A percentile compares a stretch with the other conserved stretches of the same genome.
These are phyloP conservation scores for Mya arenaria DNA, from an alignment of 1,140 invertebrate genomes.

Conservation along the genomic window DNA sequence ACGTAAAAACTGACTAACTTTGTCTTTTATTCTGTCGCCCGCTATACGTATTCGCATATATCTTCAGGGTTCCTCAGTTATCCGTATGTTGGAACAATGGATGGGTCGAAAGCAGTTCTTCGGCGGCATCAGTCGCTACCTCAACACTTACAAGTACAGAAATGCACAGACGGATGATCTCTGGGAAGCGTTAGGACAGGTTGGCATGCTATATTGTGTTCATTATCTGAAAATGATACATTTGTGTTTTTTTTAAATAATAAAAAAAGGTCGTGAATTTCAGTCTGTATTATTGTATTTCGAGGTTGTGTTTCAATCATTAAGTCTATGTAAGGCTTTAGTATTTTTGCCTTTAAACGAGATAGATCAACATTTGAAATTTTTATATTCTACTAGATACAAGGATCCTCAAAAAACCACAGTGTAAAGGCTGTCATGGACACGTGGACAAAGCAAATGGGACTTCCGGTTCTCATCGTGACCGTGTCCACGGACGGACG, in stretches of 20 bases:
- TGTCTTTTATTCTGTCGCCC: no score
- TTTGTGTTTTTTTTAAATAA: no score
- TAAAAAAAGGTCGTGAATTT: no score
- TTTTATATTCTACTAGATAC: no score
- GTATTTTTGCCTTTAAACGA: neutral
- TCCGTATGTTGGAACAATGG: conserved; percentile 82
- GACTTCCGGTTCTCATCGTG: conserved; percentile 71
- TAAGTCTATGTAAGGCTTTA: neutral
- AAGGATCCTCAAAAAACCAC: no score
- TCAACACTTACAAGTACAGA: conserved; percentile 67
- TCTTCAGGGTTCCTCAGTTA: conserved; percentile 88
- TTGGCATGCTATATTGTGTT: no score
- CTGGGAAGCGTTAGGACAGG: conserved; percentile 82
- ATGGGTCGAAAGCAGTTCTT: conserved; percentile 72
- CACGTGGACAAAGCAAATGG: conserved; percentile 78
- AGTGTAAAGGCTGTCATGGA: conserved; percentile 77
- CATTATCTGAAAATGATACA: no score
- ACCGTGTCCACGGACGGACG: conserved; percentile 32
- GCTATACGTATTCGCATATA: no score
- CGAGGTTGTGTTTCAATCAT: no score
- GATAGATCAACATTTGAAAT: conserved; percentile 48
- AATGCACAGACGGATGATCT: conserved; percentile 75
- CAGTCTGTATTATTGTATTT: no score
- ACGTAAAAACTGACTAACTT: no score
- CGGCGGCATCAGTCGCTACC: conserved; percentile 80